Percentiles rank a stretch among this genome's conserved stretches.
Evolutionary conservation across 1,140 invertebrate genomes (phyloP).

Genomic region (Periplaneta americana): DNA sequence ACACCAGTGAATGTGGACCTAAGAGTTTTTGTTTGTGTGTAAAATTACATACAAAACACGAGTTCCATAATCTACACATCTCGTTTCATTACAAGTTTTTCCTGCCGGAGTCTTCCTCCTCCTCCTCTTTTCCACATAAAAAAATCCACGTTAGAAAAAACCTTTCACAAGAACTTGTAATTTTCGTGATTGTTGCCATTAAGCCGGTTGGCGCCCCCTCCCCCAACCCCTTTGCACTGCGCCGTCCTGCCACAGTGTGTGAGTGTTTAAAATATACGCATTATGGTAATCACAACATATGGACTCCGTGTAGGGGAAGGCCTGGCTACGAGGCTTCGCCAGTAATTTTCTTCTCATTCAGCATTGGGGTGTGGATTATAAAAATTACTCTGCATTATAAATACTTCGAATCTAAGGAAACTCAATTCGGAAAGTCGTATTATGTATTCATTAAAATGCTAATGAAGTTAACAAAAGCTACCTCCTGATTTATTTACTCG

Average conservation of each 20-base stretch:
- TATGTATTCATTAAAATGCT: no score
- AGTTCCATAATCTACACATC: background rate
- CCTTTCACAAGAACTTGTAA: background rate
- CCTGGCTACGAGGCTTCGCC: background rate
- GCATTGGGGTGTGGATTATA: background rate
- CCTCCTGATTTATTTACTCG: no score
- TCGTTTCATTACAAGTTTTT: background rate
- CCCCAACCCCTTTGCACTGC: no score
- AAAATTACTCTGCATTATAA: background rate
- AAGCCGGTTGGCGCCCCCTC: background rate
- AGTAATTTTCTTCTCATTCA: background rate
- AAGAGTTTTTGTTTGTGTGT: no score
- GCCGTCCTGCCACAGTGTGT: background rate
- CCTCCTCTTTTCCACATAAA: background rate
- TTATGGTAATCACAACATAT: background rate
- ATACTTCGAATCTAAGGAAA: no score
- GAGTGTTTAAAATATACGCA: background rate
- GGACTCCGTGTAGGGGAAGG: background rate
- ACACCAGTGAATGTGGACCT: background rate
- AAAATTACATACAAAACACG: background rate
- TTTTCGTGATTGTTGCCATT: background rate
- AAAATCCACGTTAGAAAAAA: background rate
- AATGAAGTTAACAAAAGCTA: no score
- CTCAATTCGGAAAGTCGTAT: no score
- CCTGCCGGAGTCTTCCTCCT: background rate